Evolutionary conservation across 2,888 invertebrate genomes (phyloP).

Genomic region (Limnephilus rhombicus): DNA sequence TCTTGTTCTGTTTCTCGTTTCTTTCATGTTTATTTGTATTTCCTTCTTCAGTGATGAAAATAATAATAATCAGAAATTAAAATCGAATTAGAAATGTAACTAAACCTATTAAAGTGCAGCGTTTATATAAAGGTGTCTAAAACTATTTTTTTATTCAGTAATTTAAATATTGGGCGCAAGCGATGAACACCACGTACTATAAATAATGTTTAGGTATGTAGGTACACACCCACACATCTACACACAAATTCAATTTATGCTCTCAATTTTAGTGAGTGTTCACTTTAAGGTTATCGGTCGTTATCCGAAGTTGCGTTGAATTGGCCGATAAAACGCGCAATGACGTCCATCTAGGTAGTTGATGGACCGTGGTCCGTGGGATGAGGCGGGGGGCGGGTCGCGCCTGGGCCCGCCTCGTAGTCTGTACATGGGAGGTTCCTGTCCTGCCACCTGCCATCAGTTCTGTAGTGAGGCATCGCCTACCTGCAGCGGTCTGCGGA

Average conservation of each 20-base stretch:
- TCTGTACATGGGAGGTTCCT: background rate
- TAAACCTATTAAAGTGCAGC: too few relatives aligned
- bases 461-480: background rate
- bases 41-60: too few relatives aligned
- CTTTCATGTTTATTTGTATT: too few relatives aligned
- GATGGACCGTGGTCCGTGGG: background rate
- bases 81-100: too few relatives aligned
- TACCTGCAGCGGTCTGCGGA: background rate
- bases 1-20: too few relatives aligned
- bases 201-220: background rate
- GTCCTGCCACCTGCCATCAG: background rate
- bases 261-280: background rate
- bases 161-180: background rate
- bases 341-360: background rate
- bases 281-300: background rate
- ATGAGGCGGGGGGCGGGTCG: background rate
- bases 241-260: background rate
- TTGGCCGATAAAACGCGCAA: background rate
- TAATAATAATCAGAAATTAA: too few relatives aligned
- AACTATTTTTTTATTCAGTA: background rate
- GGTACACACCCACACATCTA: background rate
- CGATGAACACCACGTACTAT: background rate
- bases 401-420: background rate
- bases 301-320: background rate
- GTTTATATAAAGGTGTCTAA: too few relatives aligned